Evolutionary conservation across 2,113 vertebrate genomes (phyloP), one percentile per base, ranked within the genome.

Genomic region (Hippocampus barbouri): DNA sequence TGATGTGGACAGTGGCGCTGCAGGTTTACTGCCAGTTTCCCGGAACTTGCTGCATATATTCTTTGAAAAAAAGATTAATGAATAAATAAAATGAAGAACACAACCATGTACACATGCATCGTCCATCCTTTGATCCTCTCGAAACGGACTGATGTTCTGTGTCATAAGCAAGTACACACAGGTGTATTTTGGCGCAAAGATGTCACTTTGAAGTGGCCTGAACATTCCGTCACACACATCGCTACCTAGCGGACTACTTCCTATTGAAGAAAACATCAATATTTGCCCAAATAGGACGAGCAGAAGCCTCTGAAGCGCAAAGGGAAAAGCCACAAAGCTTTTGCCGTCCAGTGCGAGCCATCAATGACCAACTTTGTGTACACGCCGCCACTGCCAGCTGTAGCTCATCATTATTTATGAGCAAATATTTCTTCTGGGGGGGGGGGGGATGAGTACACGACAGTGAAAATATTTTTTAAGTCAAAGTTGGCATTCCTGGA

Each of bases 361-460:
- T 79, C 57, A 25, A 59, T 73, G 49, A 41, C 25, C 30, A 30
- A 30, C 57, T 30, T 30, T 70, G 62, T 61, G 64, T 61, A 23
- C n/a, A 60, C 77, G 60, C 78, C 54, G 73, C 69, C 69, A 56
- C 40, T 45, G 80, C 80, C 86, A 86, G 85, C 82, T 80, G 76
- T 76, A 75, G 70, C 79, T 87, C 87, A 88, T 89, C 87, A 89
- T 89, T 91, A 89, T 91, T 89, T 83, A 90, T 90, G 77, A 79
- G 66, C 70, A 76, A 88, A 87, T 87, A 86, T 83, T 85, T 72
- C 62, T 74, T 74, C 62, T 30, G 30, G 51, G 53, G 53, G 3
- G 9, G 34, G 30, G 30, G 30, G 30, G 30, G 4, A 5, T 69
- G 71, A 67, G 71, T 74, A 64, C 73, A 86, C 77, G 76, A 84